Evolutionary conservation across 2,113 vertebrate genomes (phyloP), one percentile per base, ranked within the genome.

Genomic region (Uropsilus gracilis): DNA sequence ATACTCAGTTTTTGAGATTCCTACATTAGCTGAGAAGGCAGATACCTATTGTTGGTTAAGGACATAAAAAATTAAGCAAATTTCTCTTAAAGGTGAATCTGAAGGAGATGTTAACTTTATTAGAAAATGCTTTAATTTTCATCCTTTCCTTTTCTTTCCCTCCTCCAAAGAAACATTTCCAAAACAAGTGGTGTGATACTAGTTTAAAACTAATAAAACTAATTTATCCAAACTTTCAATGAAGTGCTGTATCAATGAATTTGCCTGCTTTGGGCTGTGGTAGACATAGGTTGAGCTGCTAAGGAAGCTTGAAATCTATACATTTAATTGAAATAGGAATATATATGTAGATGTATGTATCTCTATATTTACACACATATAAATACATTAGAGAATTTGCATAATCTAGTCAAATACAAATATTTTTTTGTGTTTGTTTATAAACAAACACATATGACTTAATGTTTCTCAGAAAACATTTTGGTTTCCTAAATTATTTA

Each of bases 371-470:
- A 37, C 30, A 63, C 61, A 63, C 61, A 63, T 4, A 63, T 32
- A 63, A 8, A 63, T 10, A 63, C 22, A 63, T 3, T 32, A 30
- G 32, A 11, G 10, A 30, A 22, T 37, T 71, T 91, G 28, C 2
- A 26, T 73, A 66, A 90, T 92, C 46, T 72, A 84, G 80, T 85
- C 46, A 92, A 78, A 68, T 61, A 8, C 1, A 82, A 85, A 12
- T 73, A 10, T 8, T 37, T 7, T n/a, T 50, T 34, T 89, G 26
- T 76, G 14, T 57, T 92, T 96, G 18, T 86, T 93, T 92, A 90
- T 61, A 68, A 8, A 34, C 34, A 26, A 86, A 55, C 11, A 84
- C 11, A 78, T 1, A 55, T 12, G 9, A 89, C 7, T 82, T 88
- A 53, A 66, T 85, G 4, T 68, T 80, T 95, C 73, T 84, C 86